Conservation (phyloP, 1,140 invertebrate species). For the Tetraneura akinire region DNA sequence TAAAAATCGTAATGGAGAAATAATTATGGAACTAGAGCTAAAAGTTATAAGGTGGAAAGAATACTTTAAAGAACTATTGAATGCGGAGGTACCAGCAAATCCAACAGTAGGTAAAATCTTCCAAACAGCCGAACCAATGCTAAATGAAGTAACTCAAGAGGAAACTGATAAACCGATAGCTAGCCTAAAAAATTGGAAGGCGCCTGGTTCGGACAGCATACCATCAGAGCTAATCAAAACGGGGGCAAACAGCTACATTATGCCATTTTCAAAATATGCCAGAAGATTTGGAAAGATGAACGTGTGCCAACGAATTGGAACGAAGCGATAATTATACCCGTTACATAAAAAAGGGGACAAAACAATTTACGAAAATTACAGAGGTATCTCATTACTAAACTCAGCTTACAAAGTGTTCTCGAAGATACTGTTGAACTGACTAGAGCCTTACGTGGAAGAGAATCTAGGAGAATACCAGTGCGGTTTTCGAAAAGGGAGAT, state of each 20-base stretch:
- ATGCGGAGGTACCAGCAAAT: background rate
- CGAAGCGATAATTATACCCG: constrained; percentile 53
- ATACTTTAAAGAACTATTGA: constrained; percentile 26
- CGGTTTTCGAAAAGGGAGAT: background rate
- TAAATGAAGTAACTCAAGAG: too few relatives aligned
- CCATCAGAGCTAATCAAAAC: constrained; percentile 19
- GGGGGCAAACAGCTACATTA: background rate
- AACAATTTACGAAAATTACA: constrained; percentile 54
- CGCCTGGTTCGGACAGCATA: too few relatives aligned
- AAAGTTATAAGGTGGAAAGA: constrained; percentile 2
- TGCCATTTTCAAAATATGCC: background rate
- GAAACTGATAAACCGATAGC: too few relatives aligned
- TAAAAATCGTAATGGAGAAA: too few relatives aligned
- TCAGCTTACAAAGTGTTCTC: too few relatives aligned
- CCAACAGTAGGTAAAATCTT: too few relatives aligned
- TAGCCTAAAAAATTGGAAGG: too few relatives aligned
- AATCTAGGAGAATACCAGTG: background rate
- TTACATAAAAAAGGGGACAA: constrained; percentile 55
- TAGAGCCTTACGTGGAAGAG: too few relatives aligned
- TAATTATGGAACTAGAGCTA: constrained; percentile 29
- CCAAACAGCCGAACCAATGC: too few relatives aligned
- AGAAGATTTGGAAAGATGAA: too few relatives aligned
- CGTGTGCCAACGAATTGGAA: too few relatives aligned
- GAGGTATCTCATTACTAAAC: constrained; percentile 55
- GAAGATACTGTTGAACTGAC: too few relatives aligned